Evolutionary conservation across 2,888 invertebrate genomes (phyloP), one percentile per base, ranked within the genome.

Genomic region (Chalcis sispes): DNA sequence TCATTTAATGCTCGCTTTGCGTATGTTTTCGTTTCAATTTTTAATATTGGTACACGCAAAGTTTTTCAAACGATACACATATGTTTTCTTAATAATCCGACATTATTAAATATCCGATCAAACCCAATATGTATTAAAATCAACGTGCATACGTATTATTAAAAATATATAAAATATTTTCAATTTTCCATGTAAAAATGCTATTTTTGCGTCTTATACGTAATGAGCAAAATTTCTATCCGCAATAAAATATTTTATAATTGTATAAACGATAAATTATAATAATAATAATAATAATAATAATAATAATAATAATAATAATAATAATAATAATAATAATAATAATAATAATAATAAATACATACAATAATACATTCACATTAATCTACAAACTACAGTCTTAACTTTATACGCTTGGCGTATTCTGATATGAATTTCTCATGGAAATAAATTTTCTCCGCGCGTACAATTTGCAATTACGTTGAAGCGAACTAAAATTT

Each of bases 261-360:
- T n/a, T n/a, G n/a, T n/a, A n/a, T n/a, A n/a, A n/a, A n/a, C n/a
- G n/a, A n/a, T n/a, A n/a, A n/a, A n/a, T n/a, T n/a, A n/a, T n/a
- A n/a, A n/a, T n/a, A n/a, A n/a, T n/a, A n/a, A n/a, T n/a, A n/a
- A n/a, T n/a, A n/a, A n/a, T n/a, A n/a, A n/a, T n/a, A n/a, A n/a
- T n/a, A n/a, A n/a, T n/a, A n/a, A n/a, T n/a, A n/a, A n/a, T n/a
- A n/a, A n/a, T n/a, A n/a, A n/a, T n/a, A n/a, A n/a, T n/a, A n/a
- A n/a, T n/a, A n/a, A n/a, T n/a, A n/a, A n/a, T n/a, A n/a, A n/a
- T n/a, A n/a, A n/a, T n/a, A n/a, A n/a, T n/a, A n/a, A n/a, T n/a
- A n/a, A n/a, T n/a, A n/a, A n/a, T n/a, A 73, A 58, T 72, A 67
- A 32, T 32, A 78, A 62, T 67, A 77, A 72, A 70, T 70, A 77